A percentile compares a stretch with the other conserved stretches of the same genome.
Conservation (phyloP, 2,888 invertebrate species). For the Tinea semifulvella region DNA sequence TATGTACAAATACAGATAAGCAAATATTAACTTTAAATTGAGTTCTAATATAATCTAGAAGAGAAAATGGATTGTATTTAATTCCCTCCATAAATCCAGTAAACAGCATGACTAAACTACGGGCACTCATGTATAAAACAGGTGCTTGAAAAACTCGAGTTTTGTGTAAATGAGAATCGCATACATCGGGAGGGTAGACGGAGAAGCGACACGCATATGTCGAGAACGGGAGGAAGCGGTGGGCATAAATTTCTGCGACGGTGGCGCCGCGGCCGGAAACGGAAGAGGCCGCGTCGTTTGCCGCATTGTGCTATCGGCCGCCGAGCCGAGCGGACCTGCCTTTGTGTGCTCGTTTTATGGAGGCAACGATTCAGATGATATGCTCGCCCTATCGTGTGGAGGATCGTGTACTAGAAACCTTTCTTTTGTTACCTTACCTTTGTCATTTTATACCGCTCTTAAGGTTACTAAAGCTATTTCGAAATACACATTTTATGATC, state of each 20-base stretch:
- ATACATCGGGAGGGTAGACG: conserved; percentile 34
- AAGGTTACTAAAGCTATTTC: neutral
- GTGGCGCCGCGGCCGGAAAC: conserved; percentile 62
- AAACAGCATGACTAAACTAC: conserved; percentile 32
- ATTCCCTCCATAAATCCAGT: neutral
- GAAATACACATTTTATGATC: neutral
- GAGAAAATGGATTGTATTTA: neutral
- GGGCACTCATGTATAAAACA: conserved; percentile 40
- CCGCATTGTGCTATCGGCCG: conserved; percentile 64
- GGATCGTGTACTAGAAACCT: conserved; percentile 26
- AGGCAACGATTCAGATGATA: conserved; percentile 47
- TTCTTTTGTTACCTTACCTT: conserved; percentile 33
- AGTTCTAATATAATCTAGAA: too few relatives aligned
- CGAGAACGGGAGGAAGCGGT: conserved; percentile 50
- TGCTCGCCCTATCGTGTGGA: conserved; percentile 39
- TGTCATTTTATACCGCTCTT: neutral
- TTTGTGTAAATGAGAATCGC: conserved; percentile 56
- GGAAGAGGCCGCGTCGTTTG: conserved; percentile 64
- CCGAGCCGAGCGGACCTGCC: conserved; percentile 56
- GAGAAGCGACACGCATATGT: conserved; percentile 17
- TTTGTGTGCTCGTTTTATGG: conserved; percentile 58
- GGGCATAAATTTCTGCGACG: conserved; percentile 61
- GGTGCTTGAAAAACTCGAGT: conserved; percentile 61
- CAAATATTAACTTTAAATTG: too few relatives aligned
- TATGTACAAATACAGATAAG: too few relatives aligned